Evolutionary conservation across 2,797 vertebrate genomes (phyloP).

Genomic region (Protonibea diacanthus): DNA sequence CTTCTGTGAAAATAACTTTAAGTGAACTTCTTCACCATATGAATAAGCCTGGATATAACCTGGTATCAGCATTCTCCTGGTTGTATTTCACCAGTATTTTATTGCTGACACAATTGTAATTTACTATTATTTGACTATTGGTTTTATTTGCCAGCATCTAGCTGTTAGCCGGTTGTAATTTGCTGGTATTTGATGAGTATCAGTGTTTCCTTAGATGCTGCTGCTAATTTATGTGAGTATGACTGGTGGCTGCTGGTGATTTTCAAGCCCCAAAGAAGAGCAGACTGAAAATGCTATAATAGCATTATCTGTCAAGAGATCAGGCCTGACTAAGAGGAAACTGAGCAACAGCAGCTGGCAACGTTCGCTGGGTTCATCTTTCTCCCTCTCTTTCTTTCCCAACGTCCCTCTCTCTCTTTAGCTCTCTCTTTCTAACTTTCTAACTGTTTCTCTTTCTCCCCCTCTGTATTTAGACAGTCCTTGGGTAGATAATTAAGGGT

Average conservation of each 20-base stretch:
- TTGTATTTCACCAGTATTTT: constrained; percentile 45
- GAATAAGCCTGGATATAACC: constrained; percentile 6
- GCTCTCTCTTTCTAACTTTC: constrained; percentile 25
- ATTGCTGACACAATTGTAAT: constrained; percentile 43
- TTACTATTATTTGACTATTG: constrained; percentile 54
- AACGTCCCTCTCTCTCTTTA: constrained; percentile 29
- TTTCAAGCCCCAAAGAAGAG: constrained; percentile 55
- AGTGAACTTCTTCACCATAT: constrained; percentile 39
- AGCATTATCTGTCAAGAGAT: constrained; percentile 71
- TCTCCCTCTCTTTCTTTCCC: constrained; percentile 30
- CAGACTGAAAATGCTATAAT: constrained; percentile 61
- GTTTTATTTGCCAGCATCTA: constrained; percentile 75
- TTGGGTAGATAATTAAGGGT: constrained; percentile 68
- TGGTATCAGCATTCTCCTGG: constrained; percentile 69
- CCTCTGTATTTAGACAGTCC: constrained; percentile 55
- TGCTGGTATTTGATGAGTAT: constrained; percentile 56
- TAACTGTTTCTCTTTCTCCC: constrained; percentile 28
- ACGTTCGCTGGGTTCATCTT: constrained; percentile 40
- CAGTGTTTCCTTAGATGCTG: constrained; percentile 54
- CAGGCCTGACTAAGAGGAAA: constrained; percentile 59
- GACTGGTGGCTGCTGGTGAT: constrained; percentile 54
- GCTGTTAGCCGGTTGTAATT: constrained; percentile 58
- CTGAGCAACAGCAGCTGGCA: constrained; percentile 58
- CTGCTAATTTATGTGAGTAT: constrained; percentile 53
- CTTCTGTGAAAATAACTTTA: constrained; percentile 27